Conservation (phyloP, 2,797 vertebrate species). For the Falco naumanni region DNA sequence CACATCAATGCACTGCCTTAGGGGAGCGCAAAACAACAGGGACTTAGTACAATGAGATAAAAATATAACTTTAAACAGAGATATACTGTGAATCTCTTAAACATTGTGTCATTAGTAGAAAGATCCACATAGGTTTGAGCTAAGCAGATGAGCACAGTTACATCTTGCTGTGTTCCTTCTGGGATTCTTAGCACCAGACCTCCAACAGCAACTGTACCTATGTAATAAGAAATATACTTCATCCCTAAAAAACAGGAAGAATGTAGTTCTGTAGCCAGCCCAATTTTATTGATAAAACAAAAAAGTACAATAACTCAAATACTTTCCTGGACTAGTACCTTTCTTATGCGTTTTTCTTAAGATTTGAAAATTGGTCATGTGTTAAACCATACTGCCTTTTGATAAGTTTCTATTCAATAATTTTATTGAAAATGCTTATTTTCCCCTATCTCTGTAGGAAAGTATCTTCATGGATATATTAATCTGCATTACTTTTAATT, state of each 20-base stretch:
- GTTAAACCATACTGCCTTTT: not conserved
- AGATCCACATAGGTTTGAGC: not conserved
- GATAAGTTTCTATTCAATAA: not conserved
- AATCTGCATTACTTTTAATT: not conserved
- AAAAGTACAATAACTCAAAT: not conserved
- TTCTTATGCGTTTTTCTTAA: not conserved
- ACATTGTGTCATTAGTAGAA: not conserved
- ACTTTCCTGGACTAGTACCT: not conserved
- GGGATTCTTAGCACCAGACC: not conserved
- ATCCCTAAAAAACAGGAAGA: not conserved
- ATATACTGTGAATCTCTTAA: not conserved
- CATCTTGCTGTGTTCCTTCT: fast-evolving
- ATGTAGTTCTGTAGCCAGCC: not conserved
- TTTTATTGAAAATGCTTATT: not conserved
- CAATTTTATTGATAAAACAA: not conserved
- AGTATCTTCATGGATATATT: not conserved
- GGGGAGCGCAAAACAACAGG: not conserved
- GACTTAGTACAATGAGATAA: not conserved
- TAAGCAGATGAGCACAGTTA: not conserved
- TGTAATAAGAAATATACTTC: not conserved
- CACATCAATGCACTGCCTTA: not conserved
- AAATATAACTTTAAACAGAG: not conserved
- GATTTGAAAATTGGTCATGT: not conserved
- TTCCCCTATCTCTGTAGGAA: not conserved
- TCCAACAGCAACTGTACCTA: not conserved